Conservation (phyloP, 2,797 vertebrate genomes). For the Danio tinwini region DNA sequence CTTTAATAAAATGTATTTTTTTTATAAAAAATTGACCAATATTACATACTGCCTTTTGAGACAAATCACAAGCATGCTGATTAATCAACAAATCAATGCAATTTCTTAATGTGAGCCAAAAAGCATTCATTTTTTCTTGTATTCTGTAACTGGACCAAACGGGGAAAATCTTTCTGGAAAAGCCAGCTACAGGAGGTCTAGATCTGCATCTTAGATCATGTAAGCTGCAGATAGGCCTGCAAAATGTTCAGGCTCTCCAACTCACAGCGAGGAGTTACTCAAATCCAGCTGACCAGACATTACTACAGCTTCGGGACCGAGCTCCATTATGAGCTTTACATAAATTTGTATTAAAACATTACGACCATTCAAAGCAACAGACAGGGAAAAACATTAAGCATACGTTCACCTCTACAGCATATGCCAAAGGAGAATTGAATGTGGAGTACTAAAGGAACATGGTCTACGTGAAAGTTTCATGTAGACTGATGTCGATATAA, state of each 20-base stretch:
- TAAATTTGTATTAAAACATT: slow-evolving; percentile 36
- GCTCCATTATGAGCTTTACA: slow-evolving; percentile 22
- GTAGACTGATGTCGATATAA: no score
- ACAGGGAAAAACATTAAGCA: slow-evolving; percentile 43
- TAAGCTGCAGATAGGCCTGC: slow-evolving; percentile 16
- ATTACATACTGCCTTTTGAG: not conserved
- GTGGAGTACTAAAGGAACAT: slow-evolving; percentile 47
- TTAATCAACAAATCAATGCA: slow-evolving; percentile 10
- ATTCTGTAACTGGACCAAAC: slow-evolving; percentile 26
- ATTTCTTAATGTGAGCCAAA: slow-evolving; percentile 5
- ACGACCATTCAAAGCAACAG: slow-evolving; percentile 42
- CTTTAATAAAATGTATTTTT: no score
- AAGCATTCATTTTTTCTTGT: slow-evolving; percentile 19
- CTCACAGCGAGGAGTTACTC: slow-evolving; percentile 6
- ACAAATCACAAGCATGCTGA: slow-evolving; percentile 9
- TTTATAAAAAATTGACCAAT: slow-evolving; percentile 3
- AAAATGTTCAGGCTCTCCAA: slow-evolving; percentile 6
- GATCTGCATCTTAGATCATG: slow-evolving; percentile 37
- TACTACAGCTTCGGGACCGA: slow-evolving; percentile 21
- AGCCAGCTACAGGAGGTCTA: slow-evolving; percentile 19
- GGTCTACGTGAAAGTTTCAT: slow-evolving; percentile 38
- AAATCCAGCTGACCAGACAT: slow-evolving; percentile 4
- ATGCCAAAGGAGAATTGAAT: slow-evolving; percentile 37
- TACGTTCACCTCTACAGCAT: not conserved
- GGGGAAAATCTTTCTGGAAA: slow-evolving; percentile 20